Evolutionary conservation across 2,797 vertebrate species (phyloP).

Genomic region (Xenopus petersii): DNA sequence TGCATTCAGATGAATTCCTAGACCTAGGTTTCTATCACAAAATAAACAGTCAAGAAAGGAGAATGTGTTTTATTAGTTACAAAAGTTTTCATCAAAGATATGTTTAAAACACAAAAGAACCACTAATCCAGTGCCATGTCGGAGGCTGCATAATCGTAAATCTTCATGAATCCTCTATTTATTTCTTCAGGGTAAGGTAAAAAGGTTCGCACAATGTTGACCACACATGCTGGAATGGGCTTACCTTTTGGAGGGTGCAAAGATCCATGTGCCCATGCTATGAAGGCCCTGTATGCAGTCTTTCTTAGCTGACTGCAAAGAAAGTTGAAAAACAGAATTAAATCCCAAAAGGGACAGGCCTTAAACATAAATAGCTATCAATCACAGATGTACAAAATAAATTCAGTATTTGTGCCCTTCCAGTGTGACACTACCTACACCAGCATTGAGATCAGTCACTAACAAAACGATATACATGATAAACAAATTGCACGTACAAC

Average conservation of each 20-base stretch:
- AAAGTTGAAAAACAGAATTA: neutral
- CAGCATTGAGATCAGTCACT: too few species aligned
- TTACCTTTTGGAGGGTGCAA: conserved; percentile 5
- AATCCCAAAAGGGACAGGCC: neutral
- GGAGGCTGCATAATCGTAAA: conserved; percentile 22
- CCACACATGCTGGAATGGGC: conserved; percentile 23
- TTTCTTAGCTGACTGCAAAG: conserved; percentile 11
- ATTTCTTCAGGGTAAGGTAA: conserved; percentile 24
- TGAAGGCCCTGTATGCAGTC: conserved; percentile 28
- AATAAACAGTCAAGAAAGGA: too few species aligned
- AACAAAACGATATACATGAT: too few species aligned
- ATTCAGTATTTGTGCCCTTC: neutral
- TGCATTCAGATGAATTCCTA: too few species aligned
- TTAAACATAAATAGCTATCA: neutral
- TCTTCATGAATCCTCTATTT: conserved; percentile 29
- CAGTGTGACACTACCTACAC: too few species aligned
- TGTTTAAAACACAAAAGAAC: too few species aligned
- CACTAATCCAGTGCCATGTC: conserved; percentile 26
- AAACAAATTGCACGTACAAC: too few species aligned
- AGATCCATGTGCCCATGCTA: conserved; percentile 13
- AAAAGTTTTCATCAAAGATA: too few species aligned
- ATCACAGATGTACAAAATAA: neutral
- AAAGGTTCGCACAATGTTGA: conserved; percentile 7
- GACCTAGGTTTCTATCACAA: too few species aligned
- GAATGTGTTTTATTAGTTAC: too few species aligned